Evolutionary conservation across 2,888 invertebrate genomes (phyloP), one percentile per base, ranked within the genome.

Genomic region (Tetramorium bicarinatum): DNA sequence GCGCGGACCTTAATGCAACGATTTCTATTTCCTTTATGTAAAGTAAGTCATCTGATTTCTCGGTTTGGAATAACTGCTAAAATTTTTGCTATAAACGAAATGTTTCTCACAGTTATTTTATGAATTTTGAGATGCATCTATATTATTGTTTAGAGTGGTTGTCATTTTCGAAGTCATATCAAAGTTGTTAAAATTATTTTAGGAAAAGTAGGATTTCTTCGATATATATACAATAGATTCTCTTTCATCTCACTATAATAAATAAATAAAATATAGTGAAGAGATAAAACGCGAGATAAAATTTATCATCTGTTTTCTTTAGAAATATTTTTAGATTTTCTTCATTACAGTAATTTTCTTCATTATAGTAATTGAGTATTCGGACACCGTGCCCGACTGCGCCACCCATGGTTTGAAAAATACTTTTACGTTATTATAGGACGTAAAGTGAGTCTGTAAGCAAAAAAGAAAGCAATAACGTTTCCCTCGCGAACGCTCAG

Each of bases 401-500:
- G 3, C 49, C 11, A 34, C 1, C 49, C 49, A n/a, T 18, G 18
- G 18, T 38, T 76, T 76, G 38, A 49, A 49, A 64, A 64, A 64
- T 29, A 11, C 47, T 34, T 34, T 71, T 44, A 64, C 34, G 25
- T 64, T 66, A 64, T 76, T 76, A 66, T 38, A 44, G 66, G 21
- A 66, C 15, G 15, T 76, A 64, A 76, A 52, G 49, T 61, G 66
- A 52, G 49, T 64, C 75, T 49, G 38, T 49, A 76, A 21, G 25
- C 49, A 67, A 52, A 76, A 64, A 75, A 64, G 75, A 13, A 52
- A 38, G 18, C 49, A 38, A 18, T 49, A 49, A 76, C 49, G 64
- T 66, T 38, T 76, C 38, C 52, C 38, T 52, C 4, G 66, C 38
- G 75, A 64, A n/a, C 29, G 34, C 15, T 62, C 15, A 18, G 11